phyloP scores from a whole-genome alignment of 2,888 invertebrate species.

The Pecten maximus region DNA sequence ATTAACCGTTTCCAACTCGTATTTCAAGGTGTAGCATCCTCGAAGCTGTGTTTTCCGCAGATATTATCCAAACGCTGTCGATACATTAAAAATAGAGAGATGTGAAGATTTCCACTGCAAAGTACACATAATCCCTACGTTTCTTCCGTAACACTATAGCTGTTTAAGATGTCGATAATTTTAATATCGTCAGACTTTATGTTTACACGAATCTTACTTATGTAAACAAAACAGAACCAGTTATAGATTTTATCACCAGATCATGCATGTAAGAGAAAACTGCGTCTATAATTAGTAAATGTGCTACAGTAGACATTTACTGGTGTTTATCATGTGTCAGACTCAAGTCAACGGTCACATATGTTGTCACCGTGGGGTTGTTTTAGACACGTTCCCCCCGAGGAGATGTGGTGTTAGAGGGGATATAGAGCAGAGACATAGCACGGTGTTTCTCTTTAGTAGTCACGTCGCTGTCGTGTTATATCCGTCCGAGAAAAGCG shows the following conservation, averaged over 20 bases:
- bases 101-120: too few species aligned
- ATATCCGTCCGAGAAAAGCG: too few species aligned
- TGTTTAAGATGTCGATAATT: background rate
- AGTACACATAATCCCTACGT: too few species aligned
- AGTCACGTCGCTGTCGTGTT: too few species aligned
- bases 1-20: too few species aligned
- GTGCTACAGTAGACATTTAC: background rate
- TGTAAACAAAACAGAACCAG: background rate
- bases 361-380: background rate
- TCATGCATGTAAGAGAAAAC: background rate
- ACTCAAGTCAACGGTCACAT: background rate
- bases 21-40: too few species aligned
- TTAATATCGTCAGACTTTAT: background rate
- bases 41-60: too few species aligned
- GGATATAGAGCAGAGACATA: too few species aligned
- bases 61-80: too few species aligned
- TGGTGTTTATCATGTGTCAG: background rate
- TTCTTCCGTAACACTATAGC: background rate
- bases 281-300: background rate
- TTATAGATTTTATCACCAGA: background rate
- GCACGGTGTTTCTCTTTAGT: too few species aligned
- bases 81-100: too few species aligned
- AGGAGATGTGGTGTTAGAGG: too few species aligned
- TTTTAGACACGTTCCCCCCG: background rate
- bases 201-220: background rate